Percentiles rank a stretch among this genome's conserved stretches.
These are phyloP conservation scores for Palaemon carinicauda DNA, from an alignment of 1,140 invertebrate species.

Conservation along the genomic window DNA sequence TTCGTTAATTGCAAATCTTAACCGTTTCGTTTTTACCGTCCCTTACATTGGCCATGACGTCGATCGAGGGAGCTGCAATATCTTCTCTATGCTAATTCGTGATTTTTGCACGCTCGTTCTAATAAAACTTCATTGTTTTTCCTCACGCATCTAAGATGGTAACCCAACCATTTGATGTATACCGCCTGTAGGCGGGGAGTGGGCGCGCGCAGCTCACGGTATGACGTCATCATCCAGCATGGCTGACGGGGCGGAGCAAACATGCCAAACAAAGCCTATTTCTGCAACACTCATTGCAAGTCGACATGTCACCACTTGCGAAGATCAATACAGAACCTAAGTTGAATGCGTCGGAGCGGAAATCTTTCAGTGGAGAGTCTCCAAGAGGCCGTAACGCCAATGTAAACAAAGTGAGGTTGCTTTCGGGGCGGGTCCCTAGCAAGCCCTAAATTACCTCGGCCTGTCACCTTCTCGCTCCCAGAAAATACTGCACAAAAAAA, in stretches of 20 bases:
- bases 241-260: constrained; percentile 49
- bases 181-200: constrained; percentile 43
- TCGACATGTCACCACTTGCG: constrained; percentile 42
- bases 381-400: constrained; percentile 27
- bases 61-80: too few relatives aligned
- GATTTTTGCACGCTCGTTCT: background rate
- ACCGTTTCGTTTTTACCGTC: background rate
- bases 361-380: constrained; percentile 35
- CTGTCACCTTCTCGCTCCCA: constrained; percentile 34
- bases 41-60: background rate
- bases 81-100: background rate
- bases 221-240: constrained; percentile 55
- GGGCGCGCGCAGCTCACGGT: constrained; percentile 33
- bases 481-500: constrained; percentile 40
- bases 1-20: constrained; percentile 18
- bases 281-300: constrained; percentile 50
- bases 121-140: constrained; percentile 41
- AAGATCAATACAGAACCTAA: constrained; percentile 50
- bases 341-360: constrained; percentile 51
- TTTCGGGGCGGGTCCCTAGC: constrained; percentile 24
- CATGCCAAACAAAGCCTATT: constrained; percentile 50
- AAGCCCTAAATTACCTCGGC: constrained; percentile 22
- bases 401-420: constrained; percentile 40
- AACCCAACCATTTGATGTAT: constrained; percentile 48
- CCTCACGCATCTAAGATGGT: constrained; percentile 37